These are phyloP conservation scores for Polypedilum pembai DNA, from an alignment of 1,140 invertebrate genomes.

Conservation along the genomic window DNA sequence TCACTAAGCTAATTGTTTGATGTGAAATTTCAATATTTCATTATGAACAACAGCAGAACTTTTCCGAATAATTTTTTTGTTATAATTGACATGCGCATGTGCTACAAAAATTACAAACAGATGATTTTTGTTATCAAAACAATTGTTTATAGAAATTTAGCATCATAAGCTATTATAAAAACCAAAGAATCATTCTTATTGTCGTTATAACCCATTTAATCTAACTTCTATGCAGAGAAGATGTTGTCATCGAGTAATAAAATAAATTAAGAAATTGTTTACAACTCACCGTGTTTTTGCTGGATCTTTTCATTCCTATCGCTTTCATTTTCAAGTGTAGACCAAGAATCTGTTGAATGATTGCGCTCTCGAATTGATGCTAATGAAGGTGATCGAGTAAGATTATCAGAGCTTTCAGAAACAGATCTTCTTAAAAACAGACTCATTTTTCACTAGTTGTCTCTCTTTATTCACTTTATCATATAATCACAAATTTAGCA, in stretches of 20 bases:
- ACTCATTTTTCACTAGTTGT: background rate
- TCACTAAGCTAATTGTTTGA: background rate
- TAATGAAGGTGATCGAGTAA: background rate
- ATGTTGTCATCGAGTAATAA: too few species aligned
- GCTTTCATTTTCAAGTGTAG: background rate
- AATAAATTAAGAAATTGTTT: background rate
- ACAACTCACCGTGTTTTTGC: background rate
- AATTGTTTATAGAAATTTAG: background rate
- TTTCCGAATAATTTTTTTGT: background rate
- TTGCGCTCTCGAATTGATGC: conserved; percentile 1
- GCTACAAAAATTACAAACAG: background rate
- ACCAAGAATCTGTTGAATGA: background rate
- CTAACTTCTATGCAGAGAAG: background rate
- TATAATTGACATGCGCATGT: background rate
- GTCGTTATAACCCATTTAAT: too few species aligned
- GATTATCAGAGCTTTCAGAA: background rate
- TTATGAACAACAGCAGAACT: background rate
- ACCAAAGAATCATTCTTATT: background rate
- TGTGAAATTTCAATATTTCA: background rate
- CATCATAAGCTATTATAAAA: background rate
- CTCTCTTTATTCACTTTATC: too few species aligned
- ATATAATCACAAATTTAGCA: too few species aligned
- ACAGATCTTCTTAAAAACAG: background rate
- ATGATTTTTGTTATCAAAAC: conserved; percentile 27
- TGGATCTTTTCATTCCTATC: background rate